Base-by-base conservation (phyloP, 2,888 invertebrate genomes). In the Ditylenchus weischeri region DNA sequence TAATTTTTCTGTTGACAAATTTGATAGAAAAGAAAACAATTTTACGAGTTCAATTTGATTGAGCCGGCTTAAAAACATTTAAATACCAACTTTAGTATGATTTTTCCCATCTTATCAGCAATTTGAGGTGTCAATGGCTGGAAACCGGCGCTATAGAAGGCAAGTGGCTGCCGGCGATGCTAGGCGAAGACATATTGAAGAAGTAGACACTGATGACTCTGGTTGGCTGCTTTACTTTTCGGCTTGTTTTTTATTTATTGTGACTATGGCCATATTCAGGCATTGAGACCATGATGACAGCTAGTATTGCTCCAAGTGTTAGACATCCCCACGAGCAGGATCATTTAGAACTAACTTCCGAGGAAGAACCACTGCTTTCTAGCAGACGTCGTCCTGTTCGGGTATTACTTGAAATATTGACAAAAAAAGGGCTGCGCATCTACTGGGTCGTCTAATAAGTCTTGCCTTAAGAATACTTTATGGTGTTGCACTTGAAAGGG, bases 271-370 rank as follows among this genome's bases (percentile, higher is more conserved):
- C 3, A 54, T 13, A 18, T 54, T 18, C 7, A 54, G 54, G 38
- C 59, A 59, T 38, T 38, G 59, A 59, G 59, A 59, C 59, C 7
- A 38, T 36, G 35, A 35, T 29, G 38, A 59, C 19, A 19, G 59
- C 35, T 13, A 29, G 23, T 29, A 59, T 59, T 36, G 29, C 59
- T 15, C 29, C 36, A 21, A 59, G 59, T 59, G 36, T 19, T 1
- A 59, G 59, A 18, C 38, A 38, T 15, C 35, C 15, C 59, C 35
- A 59, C 35, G 23, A 59, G 23, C 54, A 15, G 54, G 23, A 43
- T 15, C 15, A 43, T 43, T 43, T 6, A 6, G 8, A 43, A 10
- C 15, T 43, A 8, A 43, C 43, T 43, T 43, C 13, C 8, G 43
- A 13, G 1, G 43, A 43, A 8, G 43, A 43, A 13, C 54, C 21